These are phyloP conservation scores for Nesogale talazaci DNA, from an alignment of 2,113 vertebrate genomes.

Conservation along the genomic window DNA sequence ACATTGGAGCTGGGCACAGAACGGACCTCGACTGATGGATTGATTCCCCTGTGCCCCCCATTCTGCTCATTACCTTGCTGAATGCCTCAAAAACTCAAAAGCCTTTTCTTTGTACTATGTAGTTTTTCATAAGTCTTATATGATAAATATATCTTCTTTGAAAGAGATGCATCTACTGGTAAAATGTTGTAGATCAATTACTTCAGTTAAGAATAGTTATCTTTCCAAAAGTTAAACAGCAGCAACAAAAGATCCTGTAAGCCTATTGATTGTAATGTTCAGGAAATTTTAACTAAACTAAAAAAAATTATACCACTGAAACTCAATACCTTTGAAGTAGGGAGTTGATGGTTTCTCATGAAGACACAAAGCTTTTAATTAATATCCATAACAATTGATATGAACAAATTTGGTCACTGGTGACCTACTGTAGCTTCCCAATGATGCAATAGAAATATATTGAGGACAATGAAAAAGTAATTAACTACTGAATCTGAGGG, in stretches of 20 bases:
- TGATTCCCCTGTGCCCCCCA: conserved; percentile 3
- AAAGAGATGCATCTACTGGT: conserved; percentile 56
- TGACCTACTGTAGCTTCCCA: conserved; percentile 64
- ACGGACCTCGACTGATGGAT: background rate
- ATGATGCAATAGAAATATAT: conserved; percentile 72
- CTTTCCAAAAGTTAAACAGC: conserved; percentile 65
- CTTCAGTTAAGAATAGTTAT: conserved; percentile 70
- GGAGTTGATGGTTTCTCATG: conserved; percentile 59
- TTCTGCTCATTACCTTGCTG: background rate
- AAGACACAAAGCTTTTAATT: conserved; percentile 77
- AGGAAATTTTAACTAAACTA: conserved; percentile 57
- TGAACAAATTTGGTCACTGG: conserved; percentile 70
- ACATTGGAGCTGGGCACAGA: background rate
- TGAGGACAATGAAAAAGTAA: conserved; percentile 73
- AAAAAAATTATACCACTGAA: conserved; percentile 34
- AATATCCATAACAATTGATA: conserved; percentile 78
- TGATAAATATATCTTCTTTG: conserved; percentile 69
- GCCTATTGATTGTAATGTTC: conserved; percentile 64
- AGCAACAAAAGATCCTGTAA: conserved; percentile 67
- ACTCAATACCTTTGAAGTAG: conserved; percentile 61
- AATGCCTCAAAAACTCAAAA: conserved; percentile 2
- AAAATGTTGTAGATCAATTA: conserved; percentile 68
- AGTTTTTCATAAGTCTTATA: conserved; percentile 33
- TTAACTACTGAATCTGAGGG: conserved; percentile 70
- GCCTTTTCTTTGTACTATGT: conserved; percentile 15